phyloP scores from a whole-genome alignment of 2,113 vertebrate genomes.

The Anolis sagrei region DNA sequence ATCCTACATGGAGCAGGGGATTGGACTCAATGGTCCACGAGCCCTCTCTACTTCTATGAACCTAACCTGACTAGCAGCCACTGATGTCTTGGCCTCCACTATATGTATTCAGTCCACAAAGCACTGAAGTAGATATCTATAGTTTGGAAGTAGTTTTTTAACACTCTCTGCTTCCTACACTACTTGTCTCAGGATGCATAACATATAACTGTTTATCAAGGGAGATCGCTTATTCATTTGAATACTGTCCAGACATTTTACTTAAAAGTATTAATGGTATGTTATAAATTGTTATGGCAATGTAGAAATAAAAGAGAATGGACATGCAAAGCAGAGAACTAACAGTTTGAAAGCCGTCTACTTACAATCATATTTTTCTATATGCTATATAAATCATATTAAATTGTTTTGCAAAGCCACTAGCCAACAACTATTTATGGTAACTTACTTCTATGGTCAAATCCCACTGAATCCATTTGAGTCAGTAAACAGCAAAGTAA shows the following conservation, averaged over 20 bases:
- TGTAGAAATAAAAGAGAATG: not conserved
- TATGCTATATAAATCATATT: conserved; percentile 35
- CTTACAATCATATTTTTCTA: conserved; percentile 60
- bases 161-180: not conserved
- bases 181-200: not conserved
- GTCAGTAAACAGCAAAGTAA: conserved; percentile 58
- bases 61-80: too few species aligned
- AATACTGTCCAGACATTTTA: not conserved
- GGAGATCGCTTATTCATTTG: not conserved
- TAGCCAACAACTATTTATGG: conserved; percentile 60
- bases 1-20: too few species aligned
- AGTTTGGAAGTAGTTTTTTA: not conserved
- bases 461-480: conserved; percentile 61
- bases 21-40: too few species aligned
- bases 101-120: not conserved
- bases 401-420: conserved; percentile 60
- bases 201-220: not conserved
- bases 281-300: conserved; percentile 8
- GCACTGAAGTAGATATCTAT: not conserved
- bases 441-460: conserved; percentile 61
- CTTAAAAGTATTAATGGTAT: not conserved
- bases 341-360: conserved; percentile 43
- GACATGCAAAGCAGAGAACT: not conserved
- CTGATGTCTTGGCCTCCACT: too few species aligned
- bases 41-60: too few species aligned